Evolutionary conservation across 2,797 vertebrate genomes (phyloP).

Genomic region (Pangasius macronema): DNA sequence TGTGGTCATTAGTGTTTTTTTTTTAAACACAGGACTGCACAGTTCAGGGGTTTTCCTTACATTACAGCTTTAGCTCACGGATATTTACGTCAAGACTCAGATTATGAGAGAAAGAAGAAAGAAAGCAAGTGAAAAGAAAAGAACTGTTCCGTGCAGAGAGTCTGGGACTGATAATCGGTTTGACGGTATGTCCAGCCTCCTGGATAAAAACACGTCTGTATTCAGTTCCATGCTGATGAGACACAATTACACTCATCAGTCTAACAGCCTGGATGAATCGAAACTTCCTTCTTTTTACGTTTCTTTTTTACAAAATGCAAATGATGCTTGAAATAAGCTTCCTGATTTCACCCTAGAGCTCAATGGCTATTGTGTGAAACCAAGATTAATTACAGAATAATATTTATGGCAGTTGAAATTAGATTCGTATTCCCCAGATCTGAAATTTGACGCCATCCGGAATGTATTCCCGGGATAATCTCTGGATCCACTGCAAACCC

Average conservation of each 20-base stretch:
- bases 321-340: not conserved
- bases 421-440: not conserved
- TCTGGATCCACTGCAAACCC: too few relatives aligned
- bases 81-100: not conserved
- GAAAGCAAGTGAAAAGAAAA: not conserved
- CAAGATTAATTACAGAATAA: not conserved
- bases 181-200: not conserved
- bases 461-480: not conserved
- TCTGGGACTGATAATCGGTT: not conserved
- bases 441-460: not conserved
- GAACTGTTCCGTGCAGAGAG: not conserved
- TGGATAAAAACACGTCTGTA: not conserved
- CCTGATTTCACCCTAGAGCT: not conserved
- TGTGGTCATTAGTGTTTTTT: not conserved
- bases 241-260: not conserved
- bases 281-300: not conserved
- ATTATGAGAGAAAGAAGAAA: not conserved
- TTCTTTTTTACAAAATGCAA: not conserved
- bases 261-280: not conserved
- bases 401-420: not conserved
- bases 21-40: not conserved
- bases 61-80: not conserved
- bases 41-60: not conserved
- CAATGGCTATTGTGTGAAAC: not conserved
- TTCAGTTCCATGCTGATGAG: constrained; percentile 1